A percentile compares a stretch with the other conserved stretches of the same genome.
These are phyloP conservation scores for Notospermus geniculatus DNA, from an alignment of 1,140 invertebrate genomes.

Conservation along the genomic window DNA sequence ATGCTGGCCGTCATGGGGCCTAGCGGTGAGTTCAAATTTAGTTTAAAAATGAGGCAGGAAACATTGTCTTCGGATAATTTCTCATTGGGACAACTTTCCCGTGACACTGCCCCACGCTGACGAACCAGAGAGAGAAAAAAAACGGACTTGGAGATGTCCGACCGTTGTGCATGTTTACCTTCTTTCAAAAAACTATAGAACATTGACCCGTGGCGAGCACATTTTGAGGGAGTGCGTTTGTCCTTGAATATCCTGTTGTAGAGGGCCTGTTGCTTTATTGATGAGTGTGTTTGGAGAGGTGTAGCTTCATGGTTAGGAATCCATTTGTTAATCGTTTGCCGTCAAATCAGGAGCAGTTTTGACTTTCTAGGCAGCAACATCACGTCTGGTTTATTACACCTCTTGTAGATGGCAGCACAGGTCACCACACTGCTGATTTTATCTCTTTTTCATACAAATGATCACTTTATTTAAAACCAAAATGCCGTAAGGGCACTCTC, in stretches of 20 bases:
- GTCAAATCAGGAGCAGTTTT: not conserved
- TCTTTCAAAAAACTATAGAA: not conserved
- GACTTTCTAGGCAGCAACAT: not conserved
- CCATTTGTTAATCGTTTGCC: no score
- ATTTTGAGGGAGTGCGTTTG: no score
- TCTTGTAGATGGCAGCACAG: no score
- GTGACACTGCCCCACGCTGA: not conserved
- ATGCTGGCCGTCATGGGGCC: conserved; percentile 81
- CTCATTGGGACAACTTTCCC: no score
- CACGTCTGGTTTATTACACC: no score
- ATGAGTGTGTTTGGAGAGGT: not conserved
- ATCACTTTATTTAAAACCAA: no score
- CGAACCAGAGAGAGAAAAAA: not conserved
- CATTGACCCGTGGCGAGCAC: no score
- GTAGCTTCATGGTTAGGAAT: not conserved
- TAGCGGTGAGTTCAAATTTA: conserved; percentile 62
- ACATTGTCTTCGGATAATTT: not conserved
- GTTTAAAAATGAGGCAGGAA: not conserved
- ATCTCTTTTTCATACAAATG: no score
- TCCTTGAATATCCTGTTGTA: no score
- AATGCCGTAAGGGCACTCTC: no score
- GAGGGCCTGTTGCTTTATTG: no score
- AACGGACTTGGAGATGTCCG: not conserved
- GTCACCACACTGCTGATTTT: no score
- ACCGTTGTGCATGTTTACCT: not conserved